These are phyloP conservation scores for Parazoanthus swiftii DNA, from an alignment of 92 coral and sea anemone genomes.

Conservation along the genomic window DNA sequence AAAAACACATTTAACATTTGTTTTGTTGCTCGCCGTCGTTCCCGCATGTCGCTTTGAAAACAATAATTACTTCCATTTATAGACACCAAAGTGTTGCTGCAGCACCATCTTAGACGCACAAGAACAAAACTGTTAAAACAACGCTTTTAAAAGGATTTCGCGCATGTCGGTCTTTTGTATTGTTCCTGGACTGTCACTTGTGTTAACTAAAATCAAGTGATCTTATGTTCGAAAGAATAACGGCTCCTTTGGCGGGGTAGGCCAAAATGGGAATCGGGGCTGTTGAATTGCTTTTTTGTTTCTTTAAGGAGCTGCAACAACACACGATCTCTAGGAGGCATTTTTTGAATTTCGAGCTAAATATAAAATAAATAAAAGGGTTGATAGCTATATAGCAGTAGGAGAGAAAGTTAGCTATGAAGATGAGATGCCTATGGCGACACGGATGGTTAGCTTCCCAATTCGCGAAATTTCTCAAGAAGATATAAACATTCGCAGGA, in stretches of 20 bases:
- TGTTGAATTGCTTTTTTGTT: not conserved
- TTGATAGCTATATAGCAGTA: constrained; percentile 24
- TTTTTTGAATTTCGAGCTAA: constrained; percentile 2
- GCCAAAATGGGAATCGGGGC: not conserved
- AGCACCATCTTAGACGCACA: too few relatives aligned
- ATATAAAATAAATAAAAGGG: constrained; percentile 15
- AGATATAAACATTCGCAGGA: constrained; percentile 26
- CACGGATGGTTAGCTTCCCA: constrained; percentile 22
- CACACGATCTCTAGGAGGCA: not conserved
- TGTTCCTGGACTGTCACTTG: too few relatives aligned
- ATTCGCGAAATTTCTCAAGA: constrained; percentile 1
- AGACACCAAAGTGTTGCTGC: too few relatives aligned
- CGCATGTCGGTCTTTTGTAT: too few relatives aligned
- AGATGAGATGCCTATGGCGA: constrained; percentile 15
- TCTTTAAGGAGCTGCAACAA: not conserved
- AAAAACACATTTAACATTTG: too few relatives aligned
- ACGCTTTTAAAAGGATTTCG: too few relatives aligned
- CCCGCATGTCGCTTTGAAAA: too few relatives aligned
- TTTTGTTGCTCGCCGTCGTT: too few relatives aligned
- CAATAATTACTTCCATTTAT: too few relatives aligned
- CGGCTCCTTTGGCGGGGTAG: not conserved
- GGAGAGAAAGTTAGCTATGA: constrained; percentile 15
- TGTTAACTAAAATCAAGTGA: not conserved
- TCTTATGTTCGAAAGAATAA: constrained; percentile 1
- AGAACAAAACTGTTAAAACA: too few relatives aligned